Evolutionary conservation across 1,140 invertebrate species (phyloP).

Genomic region (Solenopsis invicta): DNA sequence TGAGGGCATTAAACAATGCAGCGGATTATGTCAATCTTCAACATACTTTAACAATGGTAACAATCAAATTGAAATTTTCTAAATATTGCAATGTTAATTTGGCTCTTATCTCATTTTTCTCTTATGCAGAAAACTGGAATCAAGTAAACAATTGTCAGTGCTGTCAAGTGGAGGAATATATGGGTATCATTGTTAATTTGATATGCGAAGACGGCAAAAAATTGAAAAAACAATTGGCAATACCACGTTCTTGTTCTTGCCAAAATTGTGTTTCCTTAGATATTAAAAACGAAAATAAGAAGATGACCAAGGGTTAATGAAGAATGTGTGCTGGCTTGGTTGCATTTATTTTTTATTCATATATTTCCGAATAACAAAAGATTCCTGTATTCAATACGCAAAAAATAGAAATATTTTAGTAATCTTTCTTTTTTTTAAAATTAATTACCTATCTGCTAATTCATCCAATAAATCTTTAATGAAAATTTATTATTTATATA

Average conservation of each 20-base stretch:
- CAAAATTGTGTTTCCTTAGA: constrained; percentile 82
- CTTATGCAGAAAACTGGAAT: constrained; percentile 85
- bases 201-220: constrained; percentile 87
- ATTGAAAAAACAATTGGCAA: constrained; percentile 85
- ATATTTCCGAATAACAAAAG: constrained; percentile 2
- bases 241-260: constrained; percentile 88
- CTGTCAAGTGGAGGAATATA: constrained; percentile 87
- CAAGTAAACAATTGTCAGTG: constrained; percentile 88
- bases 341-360: background rate
- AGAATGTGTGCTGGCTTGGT: background rate
- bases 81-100: constrained; percentile 9
- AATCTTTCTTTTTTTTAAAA: background rate
- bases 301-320: constrained; percentile 36
- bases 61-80: constrained; percentile 12
- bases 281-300: constrained; percentile 17
- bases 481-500: too few relatives aligned
- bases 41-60: constrained; percentile 89
- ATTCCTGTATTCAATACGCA: background rate
- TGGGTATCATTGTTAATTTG: constrained; percentile 84
- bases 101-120: constrained; percentile 37
- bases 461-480: too few relatives aligned
- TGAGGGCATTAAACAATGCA: constrained; percentile 89
- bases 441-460: background rate
- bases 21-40: constrained; percentile 89
- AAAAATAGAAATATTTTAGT: background rate